Percentiles rank a stretch among this genome's conserved stretches.
Conservation (phyloP, 2,888 invertebrate genomes). For the Zhengitettix transpicula region DNA sequence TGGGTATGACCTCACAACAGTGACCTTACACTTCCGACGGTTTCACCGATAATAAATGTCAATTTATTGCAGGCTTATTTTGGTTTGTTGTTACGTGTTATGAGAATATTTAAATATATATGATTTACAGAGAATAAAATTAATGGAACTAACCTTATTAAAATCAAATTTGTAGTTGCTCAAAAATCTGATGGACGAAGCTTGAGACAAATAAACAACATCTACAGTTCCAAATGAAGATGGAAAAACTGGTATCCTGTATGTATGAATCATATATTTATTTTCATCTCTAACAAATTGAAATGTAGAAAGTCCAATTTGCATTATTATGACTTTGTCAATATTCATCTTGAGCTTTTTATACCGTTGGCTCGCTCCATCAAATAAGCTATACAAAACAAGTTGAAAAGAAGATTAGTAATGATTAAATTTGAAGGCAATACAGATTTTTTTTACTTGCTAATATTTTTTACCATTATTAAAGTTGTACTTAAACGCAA, state of each 20-base stretch:
- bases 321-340: constrained; percentile 39
- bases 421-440: too few relatives aligned
- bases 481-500: too few relatives aligned
- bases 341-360: constrained; percentile 30
- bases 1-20: too few relatives aligned
- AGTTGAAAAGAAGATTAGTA: too few relatives aligned
- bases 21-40: too few relatives aligned
- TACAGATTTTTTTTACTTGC: too few relatives aligned
- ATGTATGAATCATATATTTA: constrained; percentile 39
- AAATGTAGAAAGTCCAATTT: constrained; percentile 53
- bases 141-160: constrained; percentile 45
- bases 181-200: constrained; percentile 45
- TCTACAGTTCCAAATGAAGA: constrained; percentile 42
- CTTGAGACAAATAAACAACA: constrained; percentile 42
- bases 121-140: not conserved
- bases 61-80: too few relatives aligned
- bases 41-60: too few relatives aligned
- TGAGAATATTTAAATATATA: too few relatives aligned
- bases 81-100: too few relatives aligned
- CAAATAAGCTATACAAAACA: constrained; percentile 35
- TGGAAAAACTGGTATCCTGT: constrained; percentile 53
- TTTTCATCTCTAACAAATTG: constrained; percentile 37
- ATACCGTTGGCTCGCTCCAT: constrained; percentile 35
- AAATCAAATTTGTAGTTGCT: constrained; percentile 49
- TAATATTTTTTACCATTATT: too few relatives aligned